Evolutionary conservation across 2,888 invertebrate species (phyloP).

Genomic region (Cantharis rufa): DNA sequence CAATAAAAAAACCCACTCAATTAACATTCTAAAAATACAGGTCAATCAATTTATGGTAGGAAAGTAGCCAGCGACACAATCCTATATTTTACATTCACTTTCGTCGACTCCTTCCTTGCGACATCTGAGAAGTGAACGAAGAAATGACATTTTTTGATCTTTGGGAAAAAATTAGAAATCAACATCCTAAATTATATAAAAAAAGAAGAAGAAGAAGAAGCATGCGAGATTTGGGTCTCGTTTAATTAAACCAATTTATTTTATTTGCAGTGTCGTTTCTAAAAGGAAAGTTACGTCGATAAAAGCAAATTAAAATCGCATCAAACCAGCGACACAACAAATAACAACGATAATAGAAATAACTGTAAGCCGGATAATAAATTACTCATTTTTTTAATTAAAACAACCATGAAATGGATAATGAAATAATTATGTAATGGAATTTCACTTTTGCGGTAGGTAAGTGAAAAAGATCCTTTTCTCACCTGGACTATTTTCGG

Average conservation of each 20-base stretch:
- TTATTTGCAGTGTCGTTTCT: not conserved
- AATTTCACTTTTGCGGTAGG: not conserved
- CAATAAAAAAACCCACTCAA: slow-evolving; percentile 1
- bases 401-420: not conserved
- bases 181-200: not conserved
- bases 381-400: not conserved
- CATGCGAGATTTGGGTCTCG: not conserved
- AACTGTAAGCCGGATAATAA: not conserved
- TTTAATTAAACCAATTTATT: not conserved
- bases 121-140: slow-evolving; percentile 5
- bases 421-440: not conserved
- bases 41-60: slow-evolving; percentile 4
- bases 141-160: not conserved
- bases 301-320: not conserved
- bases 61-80: slow-evolving; percentile 13
- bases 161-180: not conserved
- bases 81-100: slow-evolving; percentile 25
- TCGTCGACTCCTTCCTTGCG: slow-evolving; percentile 26
- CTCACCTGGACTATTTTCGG: not conserved
- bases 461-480: not conserved
- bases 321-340: not conserved
- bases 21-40: slow-evolving; percentile 17
- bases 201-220: not conserved
- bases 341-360: not conserved
- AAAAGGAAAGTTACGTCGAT: not conserved